Evolutionary conservation across 2,888 invertebrate genomes (phyloP).

Genomic region (Crossocerus cetratus): DNA sequence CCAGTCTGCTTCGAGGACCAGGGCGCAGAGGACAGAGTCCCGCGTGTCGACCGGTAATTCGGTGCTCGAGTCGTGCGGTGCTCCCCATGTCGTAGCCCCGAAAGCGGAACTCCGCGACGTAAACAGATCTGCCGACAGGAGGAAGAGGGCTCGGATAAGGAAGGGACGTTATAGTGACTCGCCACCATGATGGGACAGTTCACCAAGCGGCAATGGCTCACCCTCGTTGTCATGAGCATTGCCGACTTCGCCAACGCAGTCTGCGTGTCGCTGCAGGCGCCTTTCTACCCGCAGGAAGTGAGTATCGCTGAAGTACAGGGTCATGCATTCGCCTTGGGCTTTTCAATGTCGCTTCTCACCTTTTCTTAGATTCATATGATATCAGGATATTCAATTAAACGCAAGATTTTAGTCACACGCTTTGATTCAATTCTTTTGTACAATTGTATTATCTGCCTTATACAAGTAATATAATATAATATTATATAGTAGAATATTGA

Average conservation of each 20-base stretch:
- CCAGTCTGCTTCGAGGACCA: not conserved
- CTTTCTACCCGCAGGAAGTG: conserved; percentile 91
- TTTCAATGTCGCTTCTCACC: too few relatives aligned
- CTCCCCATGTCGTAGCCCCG: not conserved
- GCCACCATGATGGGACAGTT: conserved; percentile 81
- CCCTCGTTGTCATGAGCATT: conserved; percentile 86
- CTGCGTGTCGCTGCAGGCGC: conserved; percentile 90
- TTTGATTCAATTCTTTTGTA: too few relatives aligned
- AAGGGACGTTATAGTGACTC: not conserved
- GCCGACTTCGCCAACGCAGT: conserved; percentile 91
- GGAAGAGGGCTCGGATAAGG: not conserved
- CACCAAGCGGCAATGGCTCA: conserved; percentile 87
- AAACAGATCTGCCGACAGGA: not conserved
- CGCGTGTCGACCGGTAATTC: too few relatives aligned
- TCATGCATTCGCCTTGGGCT: too few relatives aligned
- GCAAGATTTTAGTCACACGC: too few relatives aligned
- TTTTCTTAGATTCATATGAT: too few relatives aligned
- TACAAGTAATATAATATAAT: too few relatives aligned
- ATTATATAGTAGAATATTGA: too few relatives aligned
- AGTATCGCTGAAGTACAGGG: conserved; percentile 55
- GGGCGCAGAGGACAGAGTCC: not conserved
- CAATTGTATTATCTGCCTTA: too few relatives aligned
- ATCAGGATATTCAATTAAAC: too few relatives aligned
- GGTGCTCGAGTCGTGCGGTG: not conserved
- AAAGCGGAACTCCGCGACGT: not conserved